phyloP scores from a whole-genome alignment of 92 coral and sea anemone species.

The Actinernus sp. region DNA sequence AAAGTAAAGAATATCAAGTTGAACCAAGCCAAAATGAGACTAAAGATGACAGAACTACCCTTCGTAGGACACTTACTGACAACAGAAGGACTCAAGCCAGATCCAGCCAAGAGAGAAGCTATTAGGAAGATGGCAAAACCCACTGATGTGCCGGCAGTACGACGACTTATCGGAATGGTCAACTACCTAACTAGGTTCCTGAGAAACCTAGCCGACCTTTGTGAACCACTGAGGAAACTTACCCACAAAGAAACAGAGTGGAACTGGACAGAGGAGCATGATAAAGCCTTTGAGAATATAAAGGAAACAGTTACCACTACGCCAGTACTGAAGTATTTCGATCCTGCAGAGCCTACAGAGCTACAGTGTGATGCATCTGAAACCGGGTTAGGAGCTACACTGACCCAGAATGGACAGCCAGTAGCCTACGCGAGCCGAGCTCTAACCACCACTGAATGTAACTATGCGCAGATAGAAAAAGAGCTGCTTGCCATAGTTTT shows the following conservation, averaged over 20 bases:
- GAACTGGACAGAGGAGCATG: constrained; percentile 26
- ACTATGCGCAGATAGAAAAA: constrained; percentile 39
- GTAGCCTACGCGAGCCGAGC: constrained; percentile 37
- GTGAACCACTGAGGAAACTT: constrained; percentile 28
- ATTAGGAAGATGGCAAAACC: constrained; percentile 5
- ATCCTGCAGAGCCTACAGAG: constrained; percentile 24
- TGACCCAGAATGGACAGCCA: constrained; percentile 41
- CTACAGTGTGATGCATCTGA: constrained; percentile 31
- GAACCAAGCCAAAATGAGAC: constrained; percentile 2
- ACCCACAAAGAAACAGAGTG: constrained; percentile 8
- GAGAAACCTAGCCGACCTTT: constrained; percentile 21
- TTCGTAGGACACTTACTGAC: constrained; percentile 22
- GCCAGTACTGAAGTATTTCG: constrained; percentile 28
- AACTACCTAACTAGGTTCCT: constrained; percentile 26
- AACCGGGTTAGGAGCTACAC: constrained; percentile 29
- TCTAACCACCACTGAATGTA: constrained; percentile 22
- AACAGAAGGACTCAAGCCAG: constrained; percentile 26
- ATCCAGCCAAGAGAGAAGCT: constrained; percentile 14
- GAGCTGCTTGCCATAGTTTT: constrained; percentile 31
- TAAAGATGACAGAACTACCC: constrained; percentile 2
- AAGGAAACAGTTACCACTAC: constrained; percentile 11
- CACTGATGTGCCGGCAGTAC: constrained; percentile 2
- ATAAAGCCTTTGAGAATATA: constrained; percentile 20
- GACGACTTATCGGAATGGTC: constrained; percentile 31
- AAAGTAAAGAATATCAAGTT: constrained; percentile 7